phyloP scores from a whole-genome alignment of 2,797 vertebrate species.

The Sternotherus odoratus region DNA sequence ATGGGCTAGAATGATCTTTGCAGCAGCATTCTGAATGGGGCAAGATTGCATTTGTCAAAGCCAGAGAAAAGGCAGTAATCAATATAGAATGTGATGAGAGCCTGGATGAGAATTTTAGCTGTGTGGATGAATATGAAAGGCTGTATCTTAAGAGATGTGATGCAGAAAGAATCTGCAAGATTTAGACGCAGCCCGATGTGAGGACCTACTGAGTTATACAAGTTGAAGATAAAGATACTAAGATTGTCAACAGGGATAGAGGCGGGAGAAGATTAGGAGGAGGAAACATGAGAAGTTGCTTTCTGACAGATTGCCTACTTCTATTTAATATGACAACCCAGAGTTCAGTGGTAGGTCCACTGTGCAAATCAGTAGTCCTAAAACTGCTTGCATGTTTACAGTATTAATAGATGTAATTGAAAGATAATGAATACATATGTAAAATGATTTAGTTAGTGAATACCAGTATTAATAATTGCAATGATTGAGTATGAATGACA shows the following conservation, averaged over 20 bases:
- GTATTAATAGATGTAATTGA: slow-evolving; percentile 15
- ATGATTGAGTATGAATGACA: not conserved
- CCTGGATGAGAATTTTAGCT: not conserved
- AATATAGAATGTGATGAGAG: not conserved
- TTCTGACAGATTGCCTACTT: not conserved
- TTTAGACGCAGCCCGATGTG: not conserved
- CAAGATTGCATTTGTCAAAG: not conserved
- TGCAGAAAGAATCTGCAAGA: not conserved
- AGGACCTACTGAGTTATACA: not conserved
- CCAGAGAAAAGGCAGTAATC: not conserved
- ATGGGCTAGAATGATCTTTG: not conserved
- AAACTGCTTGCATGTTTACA: not conserved
- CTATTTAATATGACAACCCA: not conserved
- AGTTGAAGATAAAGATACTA: not conserved
- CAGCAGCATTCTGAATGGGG: not conserved
- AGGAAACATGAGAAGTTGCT: not conserved
- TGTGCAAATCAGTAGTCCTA: slow-evolving; percentile 7
- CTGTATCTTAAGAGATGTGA: not conserved
- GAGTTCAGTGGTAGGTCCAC: not conserved
- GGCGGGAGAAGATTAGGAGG: not conserved
- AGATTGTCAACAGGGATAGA: not conserved
- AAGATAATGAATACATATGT: not conserved
- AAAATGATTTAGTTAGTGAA: slow-evolving; percentile 6
- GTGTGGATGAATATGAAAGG: not conserved
- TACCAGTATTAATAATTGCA: not conserved